phyloP scores from a whole-genome alignment of 2,797 vertebrate genomes.

The Peromyscus attwateri region DNA sequence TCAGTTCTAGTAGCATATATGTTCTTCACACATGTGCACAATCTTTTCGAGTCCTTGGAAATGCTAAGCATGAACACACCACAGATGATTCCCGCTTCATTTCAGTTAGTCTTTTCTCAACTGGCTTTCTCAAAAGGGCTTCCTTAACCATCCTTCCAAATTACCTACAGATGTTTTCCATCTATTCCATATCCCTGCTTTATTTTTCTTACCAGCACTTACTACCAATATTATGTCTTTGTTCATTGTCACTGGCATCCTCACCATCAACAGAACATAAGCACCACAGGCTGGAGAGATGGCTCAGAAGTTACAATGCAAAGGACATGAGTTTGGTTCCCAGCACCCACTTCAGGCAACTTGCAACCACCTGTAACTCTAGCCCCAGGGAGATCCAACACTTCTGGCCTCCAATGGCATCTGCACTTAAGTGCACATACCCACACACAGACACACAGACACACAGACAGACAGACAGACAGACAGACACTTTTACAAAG shows the following conservation, averaged over 20 bases:
- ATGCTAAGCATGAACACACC: not conserved
- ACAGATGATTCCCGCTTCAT: not conserved
- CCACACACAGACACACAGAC: too few relatives aligned
- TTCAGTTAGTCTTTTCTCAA: not conserved
- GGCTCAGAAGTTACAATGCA: not conserved
- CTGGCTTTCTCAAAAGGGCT: conserved; percentile 11
- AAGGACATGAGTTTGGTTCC: not conserved
- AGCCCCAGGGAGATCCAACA: not conserved
- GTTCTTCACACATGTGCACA: not conserved
- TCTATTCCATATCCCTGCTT: not conserved
- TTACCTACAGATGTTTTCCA: not conserved
- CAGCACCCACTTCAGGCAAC: not conserved
- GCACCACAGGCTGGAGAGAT: not conserved
- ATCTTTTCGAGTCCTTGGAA: not conserved
- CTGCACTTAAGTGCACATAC: not conserved
- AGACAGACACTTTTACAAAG: not conserved
- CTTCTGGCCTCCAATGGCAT: not conserved
- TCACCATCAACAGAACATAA: not conserved
- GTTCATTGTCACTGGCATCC: not conserved
- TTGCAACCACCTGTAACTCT: not conserved
- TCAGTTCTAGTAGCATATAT: not conserved
- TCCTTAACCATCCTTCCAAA: conserved; percentile 1
- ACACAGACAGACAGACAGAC: too few relatives aligned
- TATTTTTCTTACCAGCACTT: conserved; percentile 5
- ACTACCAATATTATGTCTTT: not conserved